Evolutionary conservation across 1,140 invertebrate genomes (phyloP).

Genomic region (Neomicropteryx cornuta): DNA sequence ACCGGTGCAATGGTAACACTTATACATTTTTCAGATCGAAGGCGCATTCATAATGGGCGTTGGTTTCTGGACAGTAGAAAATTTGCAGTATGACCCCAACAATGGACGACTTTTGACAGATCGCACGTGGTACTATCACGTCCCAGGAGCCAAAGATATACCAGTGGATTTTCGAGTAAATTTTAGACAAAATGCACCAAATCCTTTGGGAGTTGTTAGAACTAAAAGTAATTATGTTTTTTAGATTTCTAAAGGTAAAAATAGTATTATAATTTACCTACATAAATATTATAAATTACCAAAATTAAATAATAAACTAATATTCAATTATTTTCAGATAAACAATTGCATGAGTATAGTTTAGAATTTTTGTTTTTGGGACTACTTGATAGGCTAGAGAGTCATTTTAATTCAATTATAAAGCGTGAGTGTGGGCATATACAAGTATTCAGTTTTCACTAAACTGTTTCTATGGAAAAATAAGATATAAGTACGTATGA

Average conservation of each 20-base stretch:
- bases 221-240: slow-evolving; percentile 57
- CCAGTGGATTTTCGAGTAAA: slow-evolving; percentile 65
- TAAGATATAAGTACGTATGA: too few species aligned
- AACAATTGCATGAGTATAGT: too few species aligned
- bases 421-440: neutral
- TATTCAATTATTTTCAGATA: too few species aligned
- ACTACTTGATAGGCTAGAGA: too few species aligned
- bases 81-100: slow-evolving; percentile 46
- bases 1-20: too few species aligned
- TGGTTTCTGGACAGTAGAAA: slow-evolving; percentile 63
- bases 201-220: slow-evolving; percentile 53
- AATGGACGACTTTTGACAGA: slow-evolving; percentile 54
- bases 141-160: slow-evolving; percentile 65
- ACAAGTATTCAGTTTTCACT: neutral
- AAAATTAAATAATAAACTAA: too few species aligned
- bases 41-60: slow-evolving; percentile 75
- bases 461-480: too few species aligned
- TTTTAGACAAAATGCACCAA: slow-evolving; percentile 53
- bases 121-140: slow-evolving; percentile 71
- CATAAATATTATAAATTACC: too few species aligned
- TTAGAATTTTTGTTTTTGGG: too few species aligned
- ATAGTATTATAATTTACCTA: too few species aligned
- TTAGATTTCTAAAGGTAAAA: too few species aligned
- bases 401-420: too few species aligned
- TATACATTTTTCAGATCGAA: slow-evolving; percentile 33